Evolutionary conservation across 2,797 vertebrate species (phyloP).

Genomic region (Lemur catta): DNA sequence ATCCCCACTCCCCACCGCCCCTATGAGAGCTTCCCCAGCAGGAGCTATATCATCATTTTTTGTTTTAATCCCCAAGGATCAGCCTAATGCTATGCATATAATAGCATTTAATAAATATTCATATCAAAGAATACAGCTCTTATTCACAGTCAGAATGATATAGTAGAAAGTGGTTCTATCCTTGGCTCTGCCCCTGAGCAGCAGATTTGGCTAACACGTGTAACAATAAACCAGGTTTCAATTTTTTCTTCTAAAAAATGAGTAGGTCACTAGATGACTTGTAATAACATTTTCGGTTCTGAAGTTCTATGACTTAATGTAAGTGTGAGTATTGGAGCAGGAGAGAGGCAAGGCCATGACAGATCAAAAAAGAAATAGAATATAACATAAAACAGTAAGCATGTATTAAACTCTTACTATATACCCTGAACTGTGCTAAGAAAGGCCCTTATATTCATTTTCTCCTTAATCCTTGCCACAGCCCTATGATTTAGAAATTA

Average conservation of each 20-base stretch:
- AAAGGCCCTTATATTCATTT: constrained; percentile 9
- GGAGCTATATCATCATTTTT: not conserved
- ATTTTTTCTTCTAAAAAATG: not conserved
- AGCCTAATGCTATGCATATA: not conserved
- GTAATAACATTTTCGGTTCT: not conserved
- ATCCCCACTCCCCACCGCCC: not conserved
- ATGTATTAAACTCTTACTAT: not conserved
- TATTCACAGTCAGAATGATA: not conserved
- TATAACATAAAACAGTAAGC: not conserved
- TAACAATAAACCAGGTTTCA: not conserved
- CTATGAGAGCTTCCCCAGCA: not conserved
- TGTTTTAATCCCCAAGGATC: not conserved
- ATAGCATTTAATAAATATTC: not conserved
- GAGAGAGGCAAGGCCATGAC: not conserved
- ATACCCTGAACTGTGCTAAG: not conserved
- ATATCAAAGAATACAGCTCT: not conserved
- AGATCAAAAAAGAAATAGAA: constrained; percentile 20
- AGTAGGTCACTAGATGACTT: not conserved
- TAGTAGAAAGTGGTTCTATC: not conserved
- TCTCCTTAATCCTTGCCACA: not conserved
- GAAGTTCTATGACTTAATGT: constrained; percentile 23
- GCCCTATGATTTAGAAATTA: not conserved
- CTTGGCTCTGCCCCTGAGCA: not conserved
- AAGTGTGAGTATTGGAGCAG: not conserved
- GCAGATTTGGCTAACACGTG: not conserved